Evolutionary conservation across 1,140 invertebrate species (phyloP).

Genomic region (Zophobas atratus): DNA sequence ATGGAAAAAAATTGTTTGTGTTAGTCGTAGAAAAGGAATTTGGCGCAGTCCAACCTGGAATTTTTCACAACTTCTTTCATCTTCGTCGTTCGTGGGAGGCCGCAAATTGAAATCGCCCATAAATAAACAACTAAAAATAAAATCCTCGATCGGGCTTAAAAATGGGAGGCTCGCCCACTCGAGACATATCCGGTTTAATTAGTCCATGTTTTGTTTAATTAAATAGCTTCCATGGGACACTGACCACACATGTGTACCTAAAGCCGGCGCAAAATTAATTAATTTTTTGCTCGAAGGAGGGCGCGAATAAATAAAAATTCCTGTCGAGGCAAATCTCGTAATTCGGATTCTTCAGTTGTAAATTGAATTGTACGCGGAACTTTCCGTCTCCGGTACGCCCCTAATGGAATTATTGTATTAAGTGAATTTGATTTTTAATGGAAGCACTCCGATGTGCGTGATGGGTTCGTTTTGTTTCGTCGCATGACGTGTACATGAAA

Average conservation of each 20-base stretch:
- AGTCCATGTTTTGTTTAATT: slow-evolving; percentile 44
- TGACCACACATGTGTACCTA: slow-evolving; percentile 12
- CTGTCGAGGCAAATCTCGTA: not conserved
- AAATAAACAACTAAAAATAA: not conserved
- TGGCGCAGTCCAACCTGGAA: too few relatives aligned
- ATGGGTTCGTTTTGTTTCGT: slow-evolving; percentile 19
- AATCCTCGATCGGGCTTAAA: slow-evolving; percentile 5
- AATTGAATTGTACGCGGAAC: slow-evolving; percentile 32
- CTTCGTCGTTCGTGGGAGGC: not conserved
- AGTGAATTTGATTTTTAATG: slow-evolving; percentile 34
- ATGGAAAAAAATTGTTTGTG: not conserved
- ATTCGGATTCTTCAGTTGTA: slow-evolving; percentile 24
- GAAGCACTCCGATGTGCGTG: slow-evolving; percentile 17
- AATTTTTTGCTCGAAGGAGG: slow-evolving; percentile 11
- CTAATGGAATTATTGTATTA: slow-evolving; percentile 40
- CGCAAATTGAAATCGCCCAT: not conserved
- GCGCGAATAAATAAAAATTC: slow-evolving; percentile 7
- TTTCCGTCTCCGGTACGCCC: slow-evolving; percentile 11
- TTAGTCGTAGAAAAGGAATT: not conserved
- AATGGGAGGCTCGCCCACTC: slow-evolving; percentile 12
- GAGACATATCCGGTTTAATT: slow-evolving; percentile 33
- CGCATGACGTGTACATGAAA: slow-evolving; percentile 16
- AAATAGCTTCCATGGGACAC: slow-evolving; percentile 27
- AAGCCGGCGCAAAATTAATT: slow-evolving; percentile 19
- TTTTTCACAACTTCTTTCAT: not conserved